Evolutionary conservation across 1,140 invertebrate species (phyloP), one percentile per base, ranked within the genome.

Genomic region (Procambarus clarkii): DNA sequence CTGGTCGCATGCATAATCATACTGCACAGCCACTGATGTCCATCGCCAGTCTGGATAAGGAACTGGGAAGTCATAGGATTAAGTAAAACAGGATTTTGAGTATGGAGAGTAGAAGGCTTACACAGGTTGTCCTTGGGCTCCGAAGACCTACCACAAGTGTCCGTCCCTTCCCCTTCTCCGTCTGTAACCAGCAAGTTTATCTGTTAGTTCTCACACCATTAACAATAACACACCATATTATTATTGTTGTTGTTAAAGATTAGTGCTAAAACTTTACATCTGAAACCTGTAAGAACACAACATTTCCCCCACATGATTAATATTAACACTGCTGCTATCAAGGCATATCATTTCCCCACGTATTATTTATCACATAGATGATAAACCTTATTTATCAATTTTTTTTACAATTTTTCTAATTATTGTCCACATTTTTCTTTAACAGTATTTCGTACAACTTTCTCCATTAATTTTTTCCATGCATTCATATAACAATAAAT

Each of bases 81-180:
- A 46, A 88, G 77, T 58, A 79, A 78, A 80, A 71, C 18, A 80
- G 77, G 78, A 88, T 64, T 21, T 24, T 46, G 71, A 86, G 83
- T 74, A 86, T 74, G 83, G 83, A 86, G 71, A 77, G 83, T 79
- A 86, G 91, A 87, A 91, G 82, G 88, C 88, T 91, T 91, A 91
- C 88, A 91, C 82, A 91, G 84, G 78, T 81, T 80, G 85, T 87
- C 84, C 84, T 87, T 86, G 77, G 85, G 91, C 84, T 91, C 91
- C 84, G 84, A 81, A 83, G 79, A 92, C 91, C 91, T 92, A 92
- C 91, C 91, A 88, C 91, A 92, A 79, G 86, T 92, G 82, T 92
- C 91, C 45, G 91, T 84, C 80, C 86, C 80, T 77, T 90, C 85
- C 80, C 69, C 84, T 91, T 92, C 88, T 69, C 92, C 83, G 74